phyloP scores from a whole-genome alignment of 1,140 invertebrate species.

The Scylla paramamosain region DNA sequence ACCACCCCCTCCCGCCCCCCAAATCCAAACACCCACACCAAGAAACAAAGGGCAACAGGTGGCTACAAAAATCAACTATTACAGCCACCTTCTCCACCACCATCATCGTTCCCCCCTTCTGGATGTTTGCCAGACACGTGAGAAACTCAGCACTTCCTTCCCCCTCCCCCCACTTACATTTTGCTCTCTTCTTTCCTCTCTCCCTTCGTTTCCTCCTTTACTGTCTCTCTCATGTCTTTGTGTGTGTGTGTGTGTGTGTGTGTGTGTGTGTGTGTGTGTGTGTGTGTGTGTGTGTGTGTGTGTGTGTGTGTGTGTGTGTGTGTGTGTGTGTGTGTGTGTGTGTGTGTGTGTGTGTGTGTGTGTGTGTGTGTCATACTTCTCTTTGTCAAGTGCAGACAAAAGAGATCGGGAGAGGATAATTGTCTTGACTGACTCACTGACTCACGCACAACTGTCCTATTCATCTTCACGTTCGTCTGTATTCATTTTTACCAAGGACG shows the following conservation, averaged over 20 bases:
- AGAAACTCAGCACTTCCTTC: neutral
- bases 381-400: neutral
- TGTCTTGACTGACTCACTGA: neutral
- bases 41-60: neutral
- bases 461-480: neutral
- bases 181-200: neutral
- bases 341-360: neutral
- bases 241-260: conserved; percentile 4
- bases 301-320: conserved; percentile 29
- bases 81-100: neutral
- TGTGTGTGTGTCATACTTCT: neutral
- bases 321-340: conserved; percentile 16
- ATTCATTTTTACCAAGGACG: no score
- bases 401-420: neutral
- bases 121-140: neutral
- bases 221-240: neutral
- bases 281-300: conserved; percentile 30
- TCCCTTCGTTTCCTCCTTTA: neutral
- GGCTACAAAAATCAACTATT: neutral
- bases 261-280: neutral
- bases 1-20: neutral
- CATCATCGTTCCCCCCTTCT: neutral
- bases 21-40: neutral
- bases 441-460: neutral
- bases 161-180: neutral